Evolutionary conservation across 2,797 vertebrate genomes (phyloP).

Genomic region (Liparis tanakae): DNA sequence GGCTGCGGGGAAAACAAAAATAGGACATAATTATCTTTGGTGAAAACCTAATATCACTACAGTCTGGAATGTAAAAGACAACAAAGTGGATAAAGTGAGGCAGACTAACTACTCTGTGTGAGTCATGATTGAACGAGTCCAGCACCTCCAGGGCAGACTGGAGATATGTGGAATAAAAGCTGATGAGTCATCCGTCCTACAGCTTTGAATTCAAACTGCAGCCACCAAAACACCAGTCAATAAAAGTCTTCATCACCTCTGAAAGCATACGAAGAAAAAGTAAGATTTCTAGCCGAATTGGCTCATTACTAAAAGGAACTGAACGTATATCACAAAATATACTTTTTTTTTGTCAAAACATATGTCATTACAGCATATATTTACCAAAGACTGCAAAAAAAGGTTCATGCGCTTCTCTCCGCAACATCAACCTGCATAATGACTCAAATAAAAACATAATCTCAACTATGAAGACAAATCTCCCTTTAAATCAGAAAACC

Average conservation of each 20-base stretch:
- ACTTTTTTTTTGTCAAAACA: conserved; percentile 22
- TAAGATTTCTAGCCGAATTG: no score
- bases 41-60: conserved; percentile 60
- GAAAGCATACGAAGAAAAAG: conserved; percentile 11
- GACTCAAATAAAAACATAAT: neutral
- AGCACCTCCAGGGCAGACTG: conserved; percentile 14
- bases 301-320: neutral
- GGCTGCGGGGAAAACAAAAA: conserved; percentile 33
- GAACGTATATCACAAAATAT: neutral
- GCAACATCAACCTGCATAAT: conserved; percentile 39
- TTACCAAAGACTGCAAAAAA: conserved; percentile 17
- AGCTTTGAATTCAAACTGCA: conserved; percentile 11
- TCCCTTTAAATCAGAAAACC: conserved; percentile 12
- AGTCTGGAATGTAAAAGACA: conserved; percentile 66
- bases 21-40: conserved; percentile 74
- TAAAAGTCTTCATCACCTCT: neutral
- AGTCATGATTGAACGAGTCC: conserved; percentile 29
- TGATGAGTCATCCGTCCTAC: conserved; percentile 19
- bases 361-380: conserved; percentile 15
- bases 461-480: conserved; percentile 17
- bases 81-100: conserved; percentile 25
- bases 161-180: conserved; percentile 12
- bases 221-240: conserved; percentile 9
- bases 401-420: conserved; percentile 28
- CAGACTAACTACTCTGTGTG: conserved; percentile 16